Conservation (phyloP, 2,797 vertebrate genomes). For the Huso huso region DNA sequence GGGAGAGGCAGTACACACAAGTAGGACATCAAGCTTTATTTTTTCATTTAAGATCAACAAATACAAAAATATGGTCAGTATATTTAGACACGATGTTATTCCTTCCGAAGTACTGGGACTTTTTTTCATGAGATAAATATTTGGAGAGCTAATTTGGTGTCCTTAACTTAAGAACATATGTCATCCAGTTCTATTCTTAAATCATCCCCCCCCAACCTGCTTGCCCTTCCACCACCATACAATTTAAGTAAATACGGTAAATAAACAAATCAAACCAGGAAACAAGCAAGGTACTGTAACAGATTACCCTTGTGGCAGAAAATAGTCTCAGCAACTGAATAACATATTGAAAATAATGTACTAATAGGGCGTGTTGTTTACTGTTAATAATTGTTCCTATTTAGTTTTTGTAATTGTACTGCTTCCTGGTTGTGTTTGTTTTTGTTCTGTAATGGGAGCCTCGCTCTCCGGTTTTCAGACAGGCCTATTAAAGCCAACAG, state of each 20-base stretch:
- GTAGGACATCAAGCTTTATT: constrained; percentile 39
- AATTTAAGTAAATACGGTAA: neutral
- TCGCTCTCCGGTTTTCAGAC: neutral
- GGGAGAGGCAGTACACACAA: no score
- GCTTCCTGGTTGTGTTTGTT: constrained; percentile 2
- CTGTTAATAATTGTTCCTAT: constrained; percentile 1
- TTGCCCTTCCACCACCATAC: neutral
- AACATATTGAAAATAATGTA: constrained; percentile 1
- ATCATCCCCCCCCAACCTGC: neutral
- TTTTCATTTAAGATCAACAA: constrained; percentile 60
- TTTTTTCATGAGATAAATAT: constrained; percentile 64
- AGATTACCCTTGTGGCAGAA: neutral
- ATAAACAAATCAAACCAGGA: neutral
- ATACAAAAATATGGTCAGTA: constrained; percentile 56
- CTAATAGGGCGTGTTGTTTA: neutral
- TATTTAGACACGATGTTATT: constrained; percentile 48
- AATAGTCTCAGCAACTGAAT: neutral
- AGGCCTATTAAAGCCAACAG: neutral
- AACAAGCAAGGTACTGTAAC: neutral
- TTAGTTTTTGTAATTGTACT: constrained; percentile 1
- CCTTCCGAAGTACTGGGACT: constrained; percentile 56
- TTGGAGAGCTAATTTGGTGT: constrained; percentile 69
- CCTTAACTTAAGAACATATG: constrained; percentile 23
- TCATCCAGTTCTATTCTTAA: constrained; percentile 13
- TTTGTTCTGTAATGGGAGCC: neutral